Base-by-base conservation (phyloP, 2,797 vertebrate species). In the Megalops cyprinoides region DNA sequence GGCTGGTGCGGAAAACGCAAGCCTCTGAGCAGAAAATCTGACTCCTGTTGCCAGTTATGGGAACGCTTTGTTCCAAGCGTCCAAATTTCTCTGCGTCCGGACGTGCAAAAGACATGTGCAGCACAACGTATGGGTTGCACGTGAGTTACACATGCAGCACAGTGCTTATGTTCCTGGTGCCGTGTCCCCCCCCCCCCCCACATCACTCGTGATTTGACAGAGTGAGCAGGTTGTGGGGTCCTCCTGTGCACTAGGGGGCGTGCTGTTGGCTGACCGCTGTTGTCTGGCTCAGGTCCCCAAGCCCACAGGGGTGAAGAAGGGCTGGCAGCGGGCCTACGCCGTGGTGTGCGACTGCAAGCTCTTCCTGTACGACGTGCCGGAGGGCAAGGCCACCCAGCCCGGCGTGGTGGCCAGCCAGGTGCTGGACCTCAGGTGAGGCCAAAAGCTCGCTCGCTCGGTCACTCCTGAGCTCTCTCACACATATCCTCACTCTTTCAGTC, bases 341-440 rank as follows among this genome's bases (percentile, higher is more conserved):
- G 95, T 99, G 84, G 97, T 98, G n/a, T 99, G 96, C 4, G 98
- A 99, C 91, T 98, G 97, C 83, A 99, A 97, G 83, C 95, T 99
- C 14, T 97, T 99, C 55, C 93, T 99, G 48, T 99, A 98, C 18
- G 98, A 99, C 77, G 91, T 99, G 76, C 94, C 96, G 0, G 98
- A 99, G 90, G 98, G 97, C 3, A 99, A 97, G 89, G 95, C 97
- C 82, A 97, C 96, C n/a, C 98, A 98, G 88, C 97, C 97, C 0
- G 96, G 95, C 0, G 95, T 97, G 62, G 89, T 93, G 49, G 97
- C 97, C 82, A 96, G 95, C 88, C 96, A 98, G 85, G 97, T 99
- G 67, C 90, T 99, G 31, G 98, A 99, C 89, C 96, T 99, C 87
- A 98, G 98, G 98, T 99, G 87, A 73, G 37, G 1, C 18, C 7